phyloP scores from a whole-genome alignment of 2,888 invertebrate species.

The Lasioglossum villosulum region DNA sequence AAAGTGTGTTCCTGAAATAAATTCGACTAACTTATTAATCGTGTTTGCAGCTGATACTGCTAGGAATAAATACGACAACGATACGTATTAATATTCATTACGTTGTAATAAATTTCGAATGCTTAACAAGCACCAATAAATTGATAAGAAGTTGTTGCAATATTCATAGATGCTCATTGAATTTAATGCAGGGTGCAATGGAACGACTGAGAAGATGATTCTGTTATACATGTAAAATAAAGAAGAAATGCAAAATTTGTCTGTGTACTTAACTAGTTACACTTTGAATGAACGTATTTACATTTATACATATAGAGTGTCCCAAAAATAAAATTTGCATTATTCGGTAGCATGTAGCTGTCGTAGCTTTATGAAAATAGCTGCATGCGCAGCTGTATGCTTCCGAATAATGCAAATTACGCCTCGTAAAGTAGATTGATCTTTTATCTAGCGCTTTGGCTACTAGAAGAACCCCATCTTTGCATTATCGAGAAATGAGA shows the following conservation, averaged over 20 bases:
- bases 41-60: slow-evolving; percentile 1
- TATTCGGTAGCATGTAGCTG: no score
- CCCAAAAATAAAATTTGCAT: no score
- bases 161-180: background rate
- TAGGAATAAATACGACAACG: background rate
- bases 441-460: no score
- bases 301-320: background rate
- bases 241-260: background rate
- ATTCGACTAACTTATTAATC: background rate
- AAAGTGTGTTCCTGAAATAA: background rate
- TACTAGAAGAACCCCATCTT: no score
- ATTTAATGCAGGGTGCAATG: slow-evolving; percentile 1
- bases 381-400: no score
- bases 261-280: background rate
- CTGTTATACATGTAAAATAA: background rate
- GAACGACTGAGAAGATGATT: background rate
- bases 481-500: no score
- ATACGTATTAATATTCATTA: background rate
- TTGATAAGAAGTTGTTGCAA: slow-evolving; percentile 6
- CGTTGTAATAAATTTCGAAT: background rate
- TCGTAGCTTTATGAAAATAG: no score
- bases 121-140: slow-evolving; percentile 1
- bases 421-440: no score
- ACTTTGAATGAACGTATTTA: slow-evolving; percentile 5
- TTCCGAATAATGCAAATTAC: no score